Base-by-base conservation (phyloP, 2,888 invertebrate genomes). In the Cerastoderma edule region DNA sequence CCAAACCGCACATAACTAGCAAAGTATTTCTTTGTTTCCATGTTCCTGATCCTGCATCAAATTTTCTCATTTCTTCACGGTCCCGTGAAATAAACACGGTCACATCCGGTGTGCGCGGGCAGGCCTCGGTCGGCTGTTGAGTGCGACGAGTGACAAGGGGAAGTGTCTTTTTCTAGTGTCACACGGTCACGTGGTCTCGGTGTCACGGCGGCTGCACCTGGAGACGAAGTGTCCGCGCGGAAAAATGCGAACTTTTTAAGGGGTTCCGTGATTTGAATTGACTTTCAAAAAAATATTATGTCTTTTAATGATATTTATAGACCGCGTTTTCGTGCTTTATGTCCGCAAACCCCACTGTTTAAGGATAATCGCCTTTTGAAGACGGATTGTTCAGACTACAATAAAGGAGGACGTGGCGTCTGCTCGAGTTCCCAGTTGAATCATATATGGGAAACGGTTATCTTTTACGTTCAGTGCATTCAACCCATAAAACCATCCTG, bases 331-430 rank as follows among this genome's bases (percentile, higher is more conserved):
- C 75, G 72, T 72, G 75, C 75, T 67, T 79, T 75, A 66, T 60
- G 67, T 50, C 53, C 73, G 75, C 69, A 81, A 81, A 78, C 73
- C 78, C 71, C 48, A 73, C 67, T 73, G 73, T 72, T 75, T 71
- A 77, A 75, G 74, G 80, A 80, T 80, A 75, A 80, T 74, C 80
- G 72, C 66, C 75, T 76, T 77, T 80, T 72, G 77, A 74, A 68
- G 67, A 76, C 77, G 80, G 33, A 57, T 57, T 24, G 57, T 57
- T 57, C 57, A 57, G 24, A 28, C 28, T n/a, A 57, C 57, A 57
- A 57, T 57, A 32, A 28, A 57, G 33, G 16, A n/a, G 8, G 3
- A 3, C 57, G 32, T 32, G 30, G 32, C 57, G 30, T 57, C n/a
- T n/a, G n/a, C n/a, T n/a, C n/a, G n/a, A n/a, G n/a, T n/a, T n/a